Evolutionary conservation across 2,888 invertebrate species (phyloP), one percentile per base, ranked within the genome.

Genomic region (Acleris emargana): DNA sequence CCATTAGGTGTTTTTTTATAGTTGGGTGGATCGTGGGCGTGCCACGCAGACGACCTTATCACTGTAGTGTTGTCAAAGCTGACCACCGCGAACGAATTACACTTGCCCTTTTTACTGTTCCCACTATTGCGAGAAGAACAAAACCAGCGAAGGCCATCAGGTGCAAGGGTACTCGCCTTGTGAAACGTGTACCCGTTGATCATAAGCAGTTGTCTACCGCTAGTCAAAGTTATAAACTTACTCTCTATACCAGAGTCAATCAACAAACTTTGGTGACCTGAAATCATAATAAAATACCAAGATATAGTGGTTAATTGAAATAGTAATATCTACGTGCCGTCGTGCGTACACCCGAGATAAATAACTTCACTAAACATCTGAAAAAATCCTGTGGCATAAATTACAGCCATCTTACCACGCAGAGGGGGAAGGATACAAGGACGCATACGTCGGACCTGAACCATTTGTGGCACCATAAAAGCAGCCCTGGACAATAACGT

Each of bases 1-100:
- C 38, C 64, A 6, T 64, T 42, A 13, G 28, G 5, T 6, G 50
- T n/a, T 13, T 50, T 22, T 42, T 11, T 54, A 7, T 28, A 55
- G 5, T 13, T 5, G 1, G 64, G 64, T 5, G 59, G 59, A 3
- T 54, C 43, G 17, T 64, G 64, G 43, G 54, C 13, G 17, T 64
- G 64, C 20, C 28, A 28, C 6, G 50, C n/a, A 13, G 43, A 20
- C 5, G 20, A 47, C 28, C 59, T 49, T 20, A 64, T n/a, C n/a
- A 64, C 59, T 7, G 58, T n/a, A 5, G 47, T 43, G 43, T 20
- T 59, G 22, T 64, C 64, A 18, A 42, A 59, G 18, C n/a, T 64
- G 43, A 64, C 64, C 16, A 64, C 64, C 3, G 64, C 64, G n/a
- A 64, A 64, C 5, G 64, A 59, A 47, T 59, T 64, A 54, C 64